Base-by-base conservation (phyloP, 2,113 vertebrate genomes). In the Pseudorectes ferrugineus region DNA sequence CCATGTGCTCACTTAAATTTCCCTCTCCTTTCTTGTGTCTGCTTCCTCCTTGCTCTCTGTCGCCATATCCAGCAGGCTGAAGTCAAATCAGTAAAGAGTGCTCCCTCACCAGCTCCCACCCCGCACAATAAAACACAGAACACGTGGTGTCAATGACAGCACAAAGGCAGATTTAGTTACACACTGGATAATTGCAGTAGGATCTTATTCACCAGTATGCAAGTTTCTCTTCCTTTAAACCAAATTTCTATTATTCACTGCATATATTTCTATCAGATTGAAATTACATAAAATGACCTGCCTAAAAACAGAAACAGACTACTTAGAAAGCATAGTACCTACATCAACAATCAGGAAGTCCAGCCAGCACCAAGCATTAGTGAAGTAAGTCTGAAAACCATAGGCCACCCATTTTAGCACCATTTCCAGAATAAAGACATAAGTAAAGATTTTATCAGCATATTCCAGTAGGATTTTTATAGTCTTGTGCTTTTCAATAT, bases 311-410 rank as follows among this genome's bases (percentile, higher is more conserved):
- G n/a, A 71, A 85, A 67, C 7, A 85, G 8, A 28, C 25, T 92
- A 62, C 23, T 77, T 9, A 28, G 68, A 61, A 92, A 88, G 19
- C n/a, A 67, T 20, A 59, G 43, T 97, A 99, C 99, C 45, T 98
- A 99, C 99, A 97, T 99, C 98, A 42, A 99, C 99, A 97, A 99
- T 99, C 76, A 99, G 95, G 97, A 99, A 99, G 95, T 99, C 99
- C 97, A 99, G 97, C 99, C 99, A 99, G 96, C 99, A 99, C 99
- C 99, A 99, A 78, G 99, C 98, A 95, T 99, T 99, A 93, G 99
- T 99, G 96, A 99, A 99, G 84, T 99, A 99, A 18, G 98, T 99
- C 67, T 98, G 98, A 97, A 99, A 99, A 92, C 99, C 99, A 96
- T 99, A 99, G 3, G 99, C 99, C 35, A 99, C 98, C 99, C 99